These are phyloP conservation scores for Deilephila porcellus DNA, from an alignment of 2,888 invertebrate species.

Conservation along the genomic window DNA sequence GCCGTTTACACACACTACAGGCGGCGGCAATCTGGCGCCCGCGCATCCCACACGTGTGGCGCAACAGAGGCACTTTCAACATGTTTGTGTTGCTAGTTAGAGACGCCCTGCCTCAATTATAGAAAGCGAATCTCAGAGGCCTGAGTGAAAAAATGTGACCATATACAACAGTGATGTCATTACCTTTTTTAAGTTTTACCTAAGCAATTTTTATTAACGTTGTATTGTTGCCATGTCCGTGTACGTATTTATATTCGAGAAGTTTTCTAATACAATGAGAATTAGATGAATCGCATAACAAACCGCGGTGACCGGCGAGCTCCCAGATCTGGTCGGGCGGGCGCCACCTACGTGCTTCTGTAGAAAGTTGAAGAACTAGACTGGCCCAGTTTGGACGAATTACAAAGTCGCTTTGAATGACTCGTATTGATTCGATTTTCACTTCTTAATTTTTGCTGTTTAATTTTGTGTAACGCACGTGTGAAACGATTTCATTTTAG, in stretches of 20 bases:
- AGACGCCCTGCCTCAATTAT: constrained; percentile 69
- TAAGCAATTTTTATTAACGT: constrained; percentile 50
- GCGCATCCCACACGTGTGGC: constrained; percentile 82
- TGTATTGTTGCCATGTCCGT: constrained; percentile 43
- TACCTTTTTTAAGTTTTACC: constrained; percentile 47
- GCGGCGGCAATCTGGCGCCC: constrained; percentile 70
- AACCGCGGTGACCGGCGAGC: constrained; percentile 50
- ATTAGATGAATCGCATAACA: constrained; percentile 39
- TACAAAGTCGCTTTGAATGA: constrained; percentile 62
- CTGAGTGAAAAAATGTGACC: constrained; percentile 51
- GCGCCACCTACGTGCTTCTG: constrained; percentile 68
- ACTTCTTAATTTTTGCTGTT: constrained; percentile 44
- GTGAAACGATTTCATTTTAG: not conserved
- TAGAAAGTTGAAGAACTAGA: constrained; percentile 83
- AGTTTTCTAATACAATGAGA: constrained; percentile 20
- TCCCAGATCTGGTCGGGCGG: constrained; percentile 61
- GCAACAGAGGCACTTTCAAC: constrained; percentile 82
- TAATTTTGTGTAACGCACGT: constrained; percentile 32
- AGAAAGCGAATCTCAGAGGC: constrained; percentile 68
- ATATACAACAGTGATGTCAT: constrained; percentile 55
- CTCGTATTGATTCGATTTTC: constrained; percentile 64
- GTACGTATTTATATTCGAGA: constrained; percentile 41
- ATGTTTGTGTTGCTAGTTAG: constrained; percentile 78
- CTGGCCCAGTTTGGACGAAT: constrained; percentile 68
- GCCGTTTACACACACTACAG: constrained; percentile 65